Conservation (phyloP, 2,888 invertebrate genomes). For the Acleris literana region DNA sequence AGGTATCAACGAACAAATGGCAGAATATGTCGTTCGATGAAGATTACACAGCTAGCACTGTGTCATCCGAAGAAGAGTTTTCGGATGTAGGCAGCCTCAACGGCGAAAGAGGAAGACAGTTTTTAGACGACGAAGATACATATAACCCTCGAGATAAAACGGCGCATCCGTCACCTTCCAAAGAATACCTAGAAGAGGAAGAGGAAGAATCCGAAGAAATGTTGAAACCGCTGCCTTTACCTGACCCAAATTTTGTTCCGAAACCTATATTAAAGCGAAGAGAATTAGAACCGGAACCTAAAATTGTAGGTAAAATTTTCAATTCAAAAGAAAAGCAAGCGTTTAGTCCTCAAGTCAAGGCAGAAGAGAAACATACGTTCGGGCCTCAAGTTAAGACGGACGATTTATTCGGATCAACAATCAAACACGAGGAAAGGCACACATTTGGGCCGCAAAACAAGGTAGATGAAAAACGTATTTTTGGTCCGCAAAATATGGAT, state of each 20-base stretch:
- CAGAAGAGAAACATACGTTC: constrained; percentile 34
- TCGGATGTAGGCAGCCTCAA: constrained; percentile 72
- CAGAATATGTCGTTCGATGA: constrained; percentile 81
- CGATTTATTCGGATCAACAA: background rate
- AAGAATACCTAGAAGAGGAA: constrained; percentile 61
- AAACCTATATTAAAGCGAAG: constrained; percentile 90
- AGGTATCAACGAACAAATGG: constrained; percentile 71
- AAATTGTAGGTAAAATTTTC: constrained; percentile 38
- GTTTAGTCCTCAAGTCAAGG: constrained; percentile 40
- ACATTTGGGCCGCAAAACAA: constrained; percentile 24
- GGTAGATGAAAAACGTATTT: constrained; percentile 31
- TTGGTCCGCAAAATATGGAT: constrained; percentile 10
- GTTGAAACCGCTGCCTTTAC: constrained; percentile 85
- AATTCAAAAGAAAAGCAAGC: constrained; percentile 39
- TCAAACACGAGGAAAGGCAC: constrained; percentile 38
- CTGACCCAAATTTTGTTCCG: constrained; percentile 88
- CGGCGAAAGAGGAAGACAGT: constrained; percentile 60
- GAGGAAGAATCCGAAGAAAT: constrained; percentile 84
- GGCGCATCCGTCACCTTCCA: constrained; percentile 53
- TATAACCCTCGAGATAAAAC: constrained; percentile 86
- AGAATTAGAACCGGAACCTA: constrained; percentile 57
- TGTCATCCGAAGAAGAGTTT: constrained; percentile 78
- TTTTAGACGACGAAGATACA: constrained; percentile 84
- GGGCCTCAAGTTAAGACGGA: constrained; percentile 25
- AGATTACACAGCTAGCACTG: constrained; percentile 86